Evolutionary conservation across 2,888 invertebrate species (phyloP).

Genomic region (Diaperis boleti): DNA sequence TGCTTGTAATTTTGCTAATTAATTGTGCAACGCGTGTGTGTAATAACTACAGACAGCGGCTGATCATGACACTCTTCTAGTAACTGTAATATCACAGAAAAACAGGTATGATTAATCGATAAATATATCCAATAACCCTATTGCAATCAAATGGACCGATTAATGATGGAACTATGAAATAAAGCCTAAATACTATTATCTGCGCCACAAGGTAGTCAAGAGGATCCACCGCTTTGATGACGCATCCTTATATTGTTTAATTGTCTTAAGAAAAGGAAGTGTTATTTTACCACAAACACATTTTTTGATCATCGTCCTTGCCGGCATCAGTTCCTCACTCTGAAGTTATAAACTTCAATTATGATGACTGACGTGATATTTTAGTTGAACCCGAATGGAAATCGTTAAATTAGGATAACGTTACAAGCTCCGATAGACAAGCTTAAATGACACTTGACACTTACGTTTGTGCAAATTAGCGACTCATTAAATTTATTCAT

Average conservation of each 20-base stretch:
- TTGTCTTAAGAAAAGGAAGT: no score
- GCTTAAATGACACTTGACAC: neutral
- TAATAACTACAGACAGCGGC: neutral
- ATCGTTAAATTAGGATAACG: neutral
- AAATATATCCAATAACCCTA: neutral
- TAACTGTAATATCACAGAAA: neutral
- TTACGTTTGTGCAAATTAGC: neutral
- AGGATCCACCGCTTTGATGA: no score
- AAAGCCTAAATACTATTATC: no score
- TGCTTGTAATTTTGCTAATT: neutral
- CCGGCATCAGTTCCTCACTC: neutral
- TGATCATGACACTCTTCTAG: constrained; percentile 3
- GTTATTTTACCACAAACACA: neutral
- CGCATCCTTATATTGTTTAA: no score
- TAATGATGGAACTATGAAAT: no score
- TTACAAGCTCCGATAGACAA: neutral
- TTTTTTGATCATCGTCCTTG: neutral
- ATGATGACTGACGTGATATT: neutral
- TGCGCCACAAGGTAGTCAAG: no score
- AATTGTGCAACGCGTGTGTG: no score
- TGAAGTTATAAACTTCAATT: no score
- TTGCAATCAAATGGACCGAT: neutral
- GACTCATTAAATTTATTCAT: constrained; percentile 1
- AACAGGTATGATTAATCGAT: neutral
- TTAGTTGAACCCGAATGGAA: neutral